These are phyloP conservation scores for Thaumatotibia leucotreta DNA, from an alignment of 1,140 invertebrate genomes.

Conservation along the genomic window DNA sequence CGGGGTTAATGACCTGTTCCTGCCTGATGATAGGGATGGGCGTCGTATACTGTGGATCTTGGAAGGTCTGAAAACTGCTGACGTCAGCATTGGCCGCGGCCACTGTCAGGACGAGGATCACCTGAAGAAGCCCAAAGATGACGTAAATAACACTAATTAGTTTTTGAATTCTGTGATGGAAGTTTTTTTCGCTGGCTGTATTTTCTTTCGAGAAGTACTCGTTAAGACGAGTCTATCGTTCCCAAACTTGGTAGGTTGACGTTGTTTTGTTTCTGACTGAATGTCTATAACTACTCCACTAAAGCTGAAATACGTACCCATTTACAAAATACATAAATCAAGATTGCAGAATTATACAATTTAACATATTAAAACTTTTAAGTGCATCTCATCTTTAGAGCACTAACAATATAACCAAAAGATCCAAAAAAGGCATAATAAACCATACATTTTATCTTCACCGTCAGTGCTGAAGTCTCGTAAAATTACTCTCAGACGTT, in stretches of 20 bases:
- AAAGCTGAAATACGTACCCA: too few relatives aligned
- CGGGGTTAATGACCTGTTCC: slow-evolving; percentile 81
- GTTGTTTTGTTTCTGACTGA: too few relatives aligned
- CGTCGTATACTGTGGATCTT: slow-evolving; percentile 57
- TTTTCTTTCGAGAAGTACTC: too few relatives aligned
- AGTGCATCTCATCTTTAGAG: neutral
- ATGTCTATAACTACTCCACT: too few relatives aligned
- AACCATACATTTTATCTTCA: too few relatives aligned
- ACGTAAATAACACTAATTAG: too few relatives aligned
- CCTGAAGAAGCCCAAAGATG: too few relatives aligned
- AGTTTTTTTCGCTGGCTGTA: too few relatives aligned
- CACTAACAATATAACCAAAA: neutral
- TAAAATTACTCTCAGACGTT: neutral
- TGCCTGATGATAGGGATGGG: slow-evolving; percentile 80
- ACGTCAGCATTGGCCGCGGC: slow-evolving; percentile 37
- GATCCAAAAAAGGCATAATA: neutral
- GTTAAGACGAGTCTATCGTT: too few relatives aligned
- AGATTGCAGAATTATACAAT: neutral
- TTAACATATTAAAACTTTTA: neutral
- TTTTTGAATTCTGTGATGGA: too few relatives aligned
- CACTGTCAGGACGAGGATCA: slow-evolving; percentile 25
- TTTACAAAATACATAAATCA: neutral
- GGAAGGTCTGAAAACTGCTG: slow-evolving; percentile 40
- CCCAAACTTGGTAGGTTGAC: too few relatives aligned
- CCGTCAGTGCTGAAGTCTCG: too few relatives aligned